A percentile compares a stretch with the other conserved stretches of the same genome.
These are phyloP conservation scores for Blastomussa wellsi DNA, from an alignment of 92 coral and sea anemone genomes.

Conservation along the genomic window DNA sequence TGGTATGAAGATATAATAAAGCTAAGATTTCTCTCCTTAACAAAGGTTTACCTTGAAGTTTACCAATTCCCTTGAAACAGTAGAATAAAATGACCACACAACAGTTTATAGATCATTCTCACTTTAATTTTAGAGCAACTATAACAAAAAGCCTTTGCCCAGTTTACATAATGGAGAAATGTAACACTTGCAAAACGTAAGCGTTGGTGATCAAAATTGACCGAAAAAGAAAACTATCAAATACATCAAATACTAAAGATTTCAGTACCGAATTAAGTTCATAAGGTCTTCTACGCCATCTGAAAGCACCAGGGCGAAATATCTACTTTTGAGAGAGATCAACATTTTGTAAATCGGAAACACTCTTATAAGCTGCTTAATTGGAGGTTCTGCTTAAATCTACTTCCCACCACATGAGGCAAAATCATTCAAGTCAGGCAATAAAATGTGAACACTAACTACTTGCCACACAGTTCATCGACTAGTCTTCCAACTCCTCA, in stretches of 20 bases:
- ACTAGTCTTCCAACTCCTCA: constrained; percentile 23
- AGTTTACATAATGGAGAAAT: constrained; percentile 17
- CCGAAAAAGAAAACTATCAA: not conserved
- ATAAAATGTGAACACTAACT: constrained; percentile 15
- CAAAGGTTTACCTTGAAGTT: constrained; percentile 4
- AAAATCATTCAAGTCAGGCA: constrained; percentile 18
- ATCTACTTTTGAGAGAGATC: constrained; percentile 26
- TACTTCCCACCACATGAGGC: constrained; percentile 18
- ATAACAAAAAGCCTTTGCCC: constrained; percentile 14
- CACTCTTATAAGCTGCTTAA: constrained; percentile 5
- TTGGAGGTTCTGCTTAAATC: not conserved
- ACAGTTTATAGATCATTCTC: constrained; percentile 15
- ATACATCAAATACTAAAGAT: constrained; percentile 1
- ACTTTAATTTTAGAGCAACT: constrained; percentile 28
- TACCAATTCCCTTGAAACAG: constrained; percentile 14
- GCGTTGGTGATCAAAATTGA: not conserved
- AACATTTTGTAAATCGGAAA: constrained; percentile 26
- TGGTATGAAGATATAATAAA: constrained; percentile 5
- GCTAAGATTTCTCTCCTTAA: constrained; percentile 21
- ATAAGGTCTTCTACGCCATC: constrained; percentile 22
- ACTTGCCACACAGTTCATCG: constrained; percentile 15
- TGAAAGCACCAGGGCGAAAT: constrained; percentile 23
- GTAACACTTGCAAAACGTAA: constrained; percentile 21
- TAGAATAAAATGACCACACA: constrained; percentile 24
- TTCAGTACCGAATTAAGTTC: constrained; percentile 25